Percentiles rank a stretch among this genome's conserved stretches.
phyloP scores from a whole-genome alignment of 2,113 vertebrate genomes.

The Otolemur garnettii region DNA sequence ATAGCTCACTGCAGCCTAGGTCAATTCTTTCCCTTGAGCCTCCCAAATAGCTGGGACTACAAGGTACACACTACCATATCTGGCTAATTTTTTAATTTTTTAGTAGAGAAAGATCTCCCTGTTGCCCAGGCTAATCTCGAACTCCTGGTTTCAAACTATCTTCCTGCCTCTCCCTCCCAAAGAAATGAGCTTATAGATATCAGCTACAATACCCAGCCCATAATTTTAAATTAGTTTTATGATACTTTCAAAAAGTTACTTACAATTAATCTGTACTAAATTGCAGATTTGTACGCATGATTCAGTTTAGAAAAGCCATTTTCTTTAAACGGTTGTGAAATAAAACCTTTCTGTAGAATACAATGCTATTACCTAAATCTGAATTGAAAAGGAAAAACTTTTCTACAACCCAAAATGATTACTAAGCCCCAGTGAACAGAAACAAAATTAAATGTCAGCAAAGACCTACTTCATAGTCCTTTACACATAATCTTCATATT shows the following conservation, averaged over 20 bases:
- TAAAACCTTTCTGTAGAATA: constrained; percentile 45
- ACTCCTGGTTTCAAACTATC: too few species aligned
- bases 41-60: too few species aligned
- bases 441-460: constrained; percentile 53
- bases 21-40: too few species aligned
- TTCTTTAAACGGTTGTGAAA: constrained; percentile 40
- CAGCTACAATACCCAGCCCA: too few species aligned
- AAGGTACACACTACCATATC: too few species aligned
- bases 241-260: constrained; percentile 19
- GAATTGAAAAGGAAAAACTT: background rate
- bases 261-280: background rate
- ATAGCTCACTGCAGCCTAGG: too few species aligned
- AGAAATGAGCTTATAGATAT: too few species aligned
- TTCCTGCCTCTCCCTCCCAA: too few species aligned
- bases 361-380: background rate
- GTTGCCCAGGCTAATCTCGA: too few species aligned
- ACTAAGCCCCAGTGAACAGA: background rate
- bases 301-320: constrained; percentile 48
- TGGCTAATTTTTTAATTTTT: too few species aligned
- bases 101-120: too few species aligned
- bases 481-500: constrained; percentile 15
- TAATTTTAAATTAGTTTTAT: constrained; percentile 40
- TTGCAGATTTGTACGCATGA: background rate
- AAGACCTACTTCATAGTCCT: constrained; percentile 10
- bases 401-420: constrained; percentile 7